A percentile compares a stretch with the other conserved stretches of the same genome.
These are phyloP conservation scores for Thymelicus acteon DNA, from an alignment of 2,888 invertebrate species.

Conservation along the genomic window DNA sequence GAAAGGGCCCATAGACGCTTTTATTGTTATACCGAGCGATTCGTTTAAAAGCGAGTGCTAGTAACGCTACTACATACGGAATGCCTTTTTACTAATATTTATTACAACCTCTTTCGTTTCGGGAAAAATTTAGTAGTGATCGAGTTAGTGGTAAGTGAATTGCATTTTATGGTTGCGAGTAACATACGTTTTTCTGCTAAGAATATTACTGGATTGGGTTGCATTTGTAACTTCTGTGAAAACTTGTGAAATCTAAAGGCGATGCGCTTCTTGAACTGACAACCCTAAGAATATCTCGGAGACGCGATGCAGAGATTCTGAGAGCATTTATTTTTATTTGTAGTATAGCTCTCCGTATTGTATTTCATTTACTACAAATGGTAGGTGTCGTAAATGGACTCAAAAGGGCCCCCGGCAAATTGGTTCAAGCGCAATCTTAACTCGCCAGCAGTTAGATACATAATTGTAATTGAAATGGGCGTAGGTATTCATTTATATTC, in stretches of 20 bases:
- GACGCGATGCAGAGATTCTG: neutral
- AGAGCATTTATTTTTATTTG: constrained; percentile 18
- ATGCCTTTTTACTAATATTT: constrained; percentile 80
- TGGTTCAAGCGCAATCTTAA: constrained; percentile 12
- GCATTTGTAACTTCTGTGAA: no score
- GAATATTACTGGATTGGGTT: no score
- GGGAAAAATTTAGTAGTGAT: constrained; percentile 56
- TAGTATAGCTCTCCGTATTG: constrained; percentile 1
- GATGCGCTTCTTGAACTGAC: neutral
- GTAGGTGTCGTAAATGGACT: constrained; percentile 15
- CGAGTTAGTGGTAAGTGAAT: constrained; percentile 40
- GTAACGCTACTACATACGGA: constrained; percentile 75
- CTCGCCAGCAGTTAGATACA: constrained; percentile 40
- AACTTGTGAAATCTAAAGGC: no score
- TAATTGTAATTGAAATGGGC: constrained; percentile 63
- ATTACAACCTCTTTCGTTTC: constrained; percentile 48
- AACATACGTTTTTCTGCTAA: neutral
- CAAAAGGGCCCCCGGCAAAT: constrained; percentile 22
- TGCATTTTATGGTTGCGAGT: constrained; percentile 21
- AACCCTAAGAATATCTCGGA: neutral
- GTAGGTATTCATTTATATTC: constrained; percentile 67
- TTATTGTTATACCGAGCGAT: constrained; percentile 84
- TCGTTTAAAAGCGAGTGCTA: constrained; percentile 82
- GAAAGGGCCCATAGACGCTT: constrained; percentile 79
- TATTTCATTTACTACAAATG: constrained; percentile 15